phyloP scores from a whole-genome alignment of 1,140 invertebrate genomes.

The Lasioglossum albipes region DNA sequence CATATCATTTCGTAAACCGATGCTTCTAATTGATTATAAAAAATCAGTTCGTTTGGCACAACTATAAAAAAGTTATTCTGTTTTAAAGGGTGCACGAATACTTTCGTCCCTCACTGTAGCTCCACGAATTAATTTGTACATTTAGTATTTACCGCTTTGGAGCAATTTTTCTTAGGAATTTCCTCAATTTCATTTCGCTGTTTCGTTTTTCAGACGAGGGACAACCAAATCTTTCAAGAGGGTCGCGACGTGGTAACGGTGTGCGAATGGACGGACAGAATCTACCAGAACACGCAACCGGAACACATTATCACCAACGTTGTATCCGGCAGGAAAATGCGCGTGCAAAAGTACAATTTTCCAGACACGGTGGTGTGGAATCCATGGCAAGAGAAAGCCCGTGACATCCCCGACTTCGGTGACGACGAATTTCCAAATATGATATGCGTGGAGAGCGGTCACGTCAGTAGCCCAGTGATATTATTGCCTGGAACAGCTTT shows the following conservation, averaged over 20 bases:
- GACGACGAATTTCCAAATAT: constrained; percentile 97
- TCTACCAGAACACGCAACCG: constrained; percentile 95
- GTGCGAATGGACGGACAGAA: constrained; percentile 94
- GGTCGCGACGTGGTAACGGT: constrained; percentile 93
- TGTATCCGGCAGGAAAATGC: constrained; percentile 93
- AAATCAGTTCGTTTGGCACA: too few species aligned
- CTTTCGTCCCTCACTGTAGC: too few species aligned
- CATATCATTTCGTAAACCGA: too few species aligned
- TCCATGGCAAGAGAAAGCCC: constrained; percentile 95
- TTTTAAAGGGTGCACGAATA: too few species aligned
- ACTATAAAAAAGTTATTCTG: too few species aligned
- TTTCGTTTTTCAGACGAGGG: constrained; percentile 85
- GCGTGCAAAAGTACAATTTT: constrained; percentile 95
- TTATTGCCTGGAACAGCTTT: constrained; percentile 92
- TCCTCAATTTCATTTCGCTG: too few species aligned
- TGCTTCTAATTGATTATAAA: too few species aligned
- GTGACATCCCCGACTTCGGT: constrained; percentile 95
- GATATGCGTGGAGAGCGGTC: constrained; percentile 96
- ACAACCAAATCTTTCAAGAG: constrained; percentile 91
- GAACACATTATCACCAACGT: constrained; percentile 96
- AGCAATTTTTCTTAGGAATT: too few species aligned
- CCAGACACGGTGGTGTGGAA: constrained; percentile 98
- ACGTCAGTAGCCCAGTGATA: constrained; percentile 91
- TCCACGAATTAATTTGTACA: too few species aligned
- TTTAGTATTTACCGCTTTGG: too few species aligned